These are phyloP conservation scores for Sarcophaga peregrina DNA, from an alignment of 1,140 invertebrate genomes.

Conservation along the genomic window DNA sequence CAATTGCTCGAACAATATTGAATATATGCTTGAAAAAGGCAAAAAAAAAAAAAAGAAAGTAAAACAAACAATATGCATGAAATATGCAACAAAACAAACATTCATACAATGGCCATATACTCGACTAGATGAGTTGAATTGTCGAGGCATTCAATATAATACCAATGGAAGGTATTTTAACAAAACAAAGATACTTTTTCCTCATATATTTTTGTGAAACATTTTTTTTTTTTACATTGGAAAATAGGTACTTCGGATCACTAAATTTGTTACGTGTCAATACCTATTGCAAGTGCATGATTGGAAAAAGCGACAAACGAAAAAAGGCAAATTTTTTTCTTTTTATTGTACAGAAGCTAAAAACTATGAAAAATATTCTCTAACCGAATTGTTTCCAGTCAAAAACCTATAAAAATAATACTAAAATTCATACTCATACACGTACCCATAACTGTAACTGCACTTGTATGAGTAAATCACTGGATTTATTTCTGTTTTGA, in stretches of 20 bases:
- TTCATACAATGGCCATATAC: no score
- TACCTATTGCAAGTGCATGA: slow-evolving; percentile 38
- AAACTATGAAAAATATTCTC: not conserved
- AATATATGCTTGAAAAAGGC: slow-evolving; percentile 9
- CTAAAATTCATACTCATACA: not conserved
- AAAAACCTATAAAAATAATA: slow-evolving; percentile 10
- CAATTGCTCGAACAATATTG: slow-evolving; percentile 7
- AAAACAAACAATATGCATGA: not conserved
- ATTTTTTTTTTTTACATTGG: not conserved
- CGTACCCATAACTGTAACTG: not conserved
- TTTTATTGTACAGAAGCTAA: not conserved
- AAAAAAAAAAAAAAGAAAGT: not conserved
- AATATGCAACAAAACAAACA: slow-evolving; percentile 24
- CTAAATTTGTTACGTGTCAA: slow-evolving; percentile 42
- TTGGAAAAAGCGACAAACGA: not conserved
- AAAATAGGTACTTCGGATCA: slow-evolving; percentile 34
- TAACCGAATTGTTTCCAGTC: slow-evolving; percentile 6
- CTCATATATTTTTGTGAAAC: not conserved
- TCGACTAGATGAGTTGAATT: not conserved
- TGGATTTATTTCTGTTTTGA: no score
- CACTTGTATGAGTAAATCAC: not conserved
- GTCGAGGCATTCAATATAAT: not conserved
- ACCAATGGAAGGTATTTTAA: slow-evolving; percentile 28
- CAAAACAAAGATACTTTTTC: slow-evolving; percentile 33
- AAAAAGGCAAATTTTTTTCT: not conserved